Evolutionary conservation across 2,113 vertebrate species (phyloP).

Genomic region (Lepisosteus osseus): DNA sequence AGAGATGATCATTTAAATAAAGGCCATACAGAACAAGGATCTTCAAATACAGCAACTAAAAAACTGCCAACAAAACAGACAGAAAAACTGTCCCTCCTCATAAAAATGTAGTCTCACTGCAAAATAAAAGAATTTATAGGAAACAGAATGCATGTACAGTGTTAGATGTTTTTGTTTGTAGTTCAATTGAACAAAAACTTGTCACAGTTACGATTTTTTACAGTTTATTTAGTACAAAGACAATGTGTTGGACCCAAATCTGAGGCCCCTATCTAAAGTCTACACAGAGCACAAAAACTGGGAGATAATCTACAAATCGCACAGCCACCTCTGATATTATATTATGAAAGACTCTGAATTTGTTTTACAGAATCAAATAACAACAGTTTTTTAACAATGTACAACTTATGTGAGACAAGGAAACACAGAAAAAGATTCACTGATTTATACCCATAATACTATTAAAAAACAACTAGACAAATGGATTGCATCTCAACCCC

Average conservation of each 20-base stretch:
- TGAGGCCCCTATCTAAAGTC: conserved; percentile 1
- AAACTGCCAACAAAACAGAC: conserved; percentile 24
- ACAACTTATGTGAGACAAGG: too few species aligned
- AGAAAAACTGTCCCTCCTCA: conserved; percentile 1
- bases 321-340: background rate
- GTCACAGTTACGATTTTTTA: conserved; percentile 15
- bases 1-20: conserved; percentile 7
- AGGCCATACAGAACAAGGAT: conserved; percentile 35
- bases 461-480: too few species aligned
- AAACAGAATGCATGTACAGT: conserved; percentile 49
- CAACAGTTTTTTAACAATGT: too few species aligned
- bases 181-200: conserved; percentile 3
- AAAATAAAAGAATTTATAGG: conserved; percentile 27
- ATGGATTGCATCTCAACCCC: too few species aligned
- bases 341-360: background rate
- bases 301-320: background rate
- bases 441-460: too few species aligned
- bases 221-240: conserved; percentile 7
- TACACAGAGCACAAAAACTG: conserved; percentile 3
- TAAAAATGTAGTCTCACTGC: conserved; percentile 25
- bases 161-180: conserved; percentile 41
- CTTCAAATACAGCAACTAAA: conserved; percentile 34
- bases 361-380: conserved; percentile 44
- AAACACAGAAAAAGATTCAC: too few species aligned
- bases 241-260: conserved; percentile 15